Evolutionary conservation across 1,140 invertebrate genomes (phyloP).

Genomic region (Drosophila ironensis): DNA sequence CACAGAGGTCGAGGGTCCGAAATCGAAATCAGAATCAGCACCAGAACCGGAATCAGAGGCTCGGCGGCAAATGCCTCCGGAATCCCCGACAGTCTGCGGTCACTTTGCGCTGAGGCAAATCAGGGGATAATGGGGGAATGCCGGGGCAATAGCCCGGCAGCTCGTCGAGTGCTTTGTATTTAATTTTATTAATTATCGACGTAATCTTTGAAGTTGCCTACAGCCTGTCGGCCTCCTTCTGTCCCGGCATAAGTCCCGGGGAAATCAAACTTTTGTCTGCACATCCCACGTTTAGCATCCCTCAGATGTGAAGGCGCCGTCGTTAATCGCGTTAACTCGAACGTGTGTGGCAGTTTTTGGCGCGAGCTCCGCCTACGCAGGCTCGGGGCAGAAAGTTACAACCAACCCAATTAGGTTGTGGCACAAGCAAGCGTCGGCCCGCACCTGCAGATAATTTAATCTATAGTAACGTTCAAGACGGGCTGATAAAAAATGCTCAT

Average conservation of each 20-base stretch:
- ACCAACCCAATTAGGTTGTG: slow-evolving; percentile 25
- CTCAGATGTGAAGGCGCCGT: slow-evolving; percentile 22
- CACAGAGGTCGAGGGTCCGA: no score
- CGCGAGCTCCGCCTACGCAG: background rate
- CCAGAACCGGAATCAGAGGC: background rate
- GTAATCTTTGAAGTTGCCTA: slow-evolving; percentile 70
- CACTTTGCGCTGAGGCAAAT: background rate
- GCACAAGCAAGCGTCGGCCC: background rate
- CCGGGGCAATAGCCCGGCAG: background rate
- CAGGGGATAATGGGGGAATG: background rate
- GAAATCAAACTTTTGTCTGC: slow-evolving; percentile 29
- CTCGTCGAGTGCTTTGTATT: slow-evolving; percentile 67
- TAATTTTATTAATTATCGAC: slow-evolving; percentile 78
- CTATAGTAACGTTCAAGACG: background rate
- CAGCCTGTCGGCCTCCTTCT: background rate
- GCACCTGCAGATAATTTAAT: slow-evolving; percentile 1
- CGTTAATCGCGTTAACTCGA: slow-evolving; percentile 61
- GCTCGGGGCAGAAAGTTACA: slow-evolving; percentile 5
- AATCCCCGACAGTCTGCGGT: slow-evolving; percentile 20
- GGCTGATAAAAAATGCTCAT: no score
- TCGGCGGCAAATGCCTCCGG: background rate
- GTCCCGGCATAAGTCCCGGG: background rate
- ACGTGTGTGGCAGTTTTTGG: slow-evolving; percentile 38
- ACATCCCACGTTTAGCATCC: background rate
- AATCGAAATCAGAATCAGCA: no score